A percentile compares a stretch with the other conserved stretches of the same genome.
Conservation (phyloP, 2,888 invertebrate species). For the Drosophila koepferae region DNA sequence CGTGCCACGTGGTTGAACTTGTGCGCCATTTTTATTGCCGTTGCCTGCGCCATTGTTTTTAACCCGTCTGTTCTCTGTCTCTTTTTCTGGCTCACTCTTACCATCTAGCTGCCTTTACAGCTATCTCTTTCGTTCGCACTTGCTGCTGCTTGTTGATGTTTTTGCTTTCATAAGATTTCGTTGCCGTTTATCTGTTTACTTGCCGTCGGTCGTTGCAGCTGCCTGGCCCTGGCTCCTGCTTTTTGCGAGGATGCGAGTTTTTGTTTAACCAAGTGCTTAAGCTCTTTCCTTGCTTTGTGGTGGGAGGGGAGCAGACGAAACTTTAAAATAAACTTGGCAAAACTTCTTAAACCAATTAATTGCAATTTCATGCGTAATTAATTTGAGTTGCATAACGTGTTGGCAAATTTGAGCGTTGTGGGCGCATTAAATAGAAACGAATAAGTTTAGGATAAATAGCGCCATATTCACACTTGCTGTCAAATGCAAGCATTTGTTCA, state of each 20-base stretch:
- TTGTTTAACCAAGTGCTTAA: slow-evolving; percentile 80
- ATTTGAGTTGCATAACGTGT: slow-evolving; percentile 80
- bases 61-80: slow-evolving; percentile 26
- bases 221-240: not conserved
- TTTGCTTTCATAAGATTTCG: slow-evolving; percentile 74
- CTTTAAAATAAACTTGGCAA: slow-evolving; percentile 76
- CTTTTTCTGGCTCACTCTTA: not conserved
- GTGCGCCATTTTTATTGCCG: slow-evolving; percentile 79
- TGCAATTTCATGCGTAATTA: slow-evolving; percentile 80
- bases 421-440: slow-evolving; percentile 22
- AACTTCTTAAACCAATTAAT: slow-evolving; percentile 78
- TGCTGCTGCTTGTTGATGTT: slow-evolving; percentile 67
- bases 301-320: slow-evolving; percentile 45
- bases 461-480: not conserved
- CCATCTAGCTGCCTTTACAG: not conserved
- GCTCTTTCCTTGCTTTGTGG: slow-evolving; percentile 55
- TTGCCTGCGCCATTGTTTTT: slow-evolving; percentile 72
- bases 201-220: slow-evolving; percentile 31
- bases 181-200: slow-evolving; percentile 67
- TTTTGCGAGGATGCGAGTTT: slow-evolving; percentile 50
- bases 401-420: slow-evolving; percentile 24
- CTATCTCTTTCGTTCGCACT: slow-evolving; percentile 23
- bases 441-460: slow-evolving; percentile 26
- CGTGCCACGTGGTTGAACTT: slow-evolving; percentile 72
- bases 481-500: not conserved